Evolutionary conservation across 2,113 vertebrate genomes (phyloP).

Genomic region (Nicator chloris): DNA sequence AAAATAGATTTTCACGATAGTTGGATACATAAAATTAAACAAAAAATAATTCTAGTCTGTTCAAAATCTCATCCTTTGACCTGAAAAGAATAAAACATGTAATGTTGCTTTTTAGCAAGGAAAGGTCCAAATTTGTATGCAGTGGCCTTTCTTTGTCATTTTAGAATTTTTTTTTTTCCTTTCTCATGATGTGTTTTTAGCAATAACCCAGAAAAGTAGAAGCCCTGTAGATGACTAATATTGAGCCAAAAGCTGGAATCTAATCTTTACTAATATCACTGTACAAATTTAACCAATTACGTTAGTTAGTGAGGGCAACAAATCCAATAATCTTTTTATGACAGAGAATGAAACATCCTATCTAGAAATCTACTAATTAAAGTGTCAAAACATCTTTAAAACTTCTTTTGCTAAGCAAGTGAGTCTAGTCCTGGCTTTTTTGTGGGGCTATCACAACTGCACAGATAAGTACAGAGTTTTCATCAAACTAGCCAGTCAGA

Average conservation of each 20-base stretch:
- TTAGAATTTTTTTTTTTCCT: not conserved
- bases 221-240: not conserved
- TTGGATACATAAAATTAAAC: conserved; percentile 60
- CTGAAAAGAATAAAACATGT: not conserved
- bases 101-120: not conserved
- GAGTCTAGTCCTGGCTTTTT: not conserved
- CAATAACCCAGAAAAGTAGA: not conserved
- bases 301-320: conserved; percentile 1
- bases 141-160: not conserved
- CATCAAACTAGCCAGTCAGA: not conserved
- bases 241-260: not conserved
- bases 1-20: conserved; percentile 36
- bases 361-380: not conserved
- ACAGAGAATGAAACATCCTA: not conserved
- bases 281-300: conserved; percentile 37
- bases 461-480: not conserved
- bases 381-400: not conserved
- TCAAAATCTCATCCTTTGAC: conserved; percentile 18
- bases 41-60: not conserved
- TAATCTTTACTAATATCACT: conserved; percentile 11
- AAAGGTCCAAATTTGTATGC: not conserved
- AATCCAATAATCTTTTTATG: not conserved
- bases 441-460: not conserved
- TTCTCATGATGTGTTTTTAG: not conserved
- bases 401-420: not conserved